phyloP scores from a whole-genome alignment of 1,140 invertebrate genomes.

The Drosophila biarmipes region DNA sequence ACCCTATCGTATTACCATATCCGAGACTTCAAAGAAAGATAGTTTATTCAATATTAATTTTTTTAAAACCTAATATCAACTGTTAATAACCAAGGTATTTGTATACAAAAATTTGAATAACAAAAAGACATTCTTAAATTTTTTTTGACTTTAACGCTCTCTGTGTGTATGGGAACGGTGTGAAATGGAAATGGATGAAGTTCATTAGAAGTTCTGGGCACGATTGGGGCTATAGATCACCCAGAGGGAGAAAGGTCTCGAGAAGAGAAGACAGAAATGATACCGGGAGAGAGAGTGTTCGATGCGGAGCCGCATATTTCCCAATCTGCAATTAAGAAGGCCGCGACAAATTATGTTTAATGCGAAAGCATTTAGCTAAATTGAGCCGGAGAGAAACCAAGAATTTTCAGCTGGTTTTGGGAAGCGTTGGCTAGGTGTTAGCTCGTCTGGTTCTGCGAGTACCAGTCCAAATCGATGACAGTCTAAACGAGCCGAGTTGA shows the following conservation, averaged over 20 bases:
- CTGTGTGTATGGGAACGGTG: slow-evolving; percentile 20
- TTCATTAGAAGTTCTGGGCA: slow-evolving; percentile 62
- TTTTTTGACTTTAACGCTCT: background rate
- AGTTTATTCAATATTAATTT: too few relatives aligned
- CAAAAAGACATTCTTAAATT: background rate
- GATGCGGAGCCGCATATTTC: slow-evolving; percentile 19
- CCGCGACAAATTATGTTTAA: slow-evolving; percentile 57
- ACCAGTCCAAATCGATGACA: slow-evolving; percentile 75
- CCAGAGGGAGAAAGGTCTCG: slow-evolving; percentile 37
- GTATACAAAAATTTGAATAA: background rate
- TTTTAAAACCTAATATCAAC: background rate
- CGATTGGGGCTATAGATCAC: slow-evolving; percentile 45
- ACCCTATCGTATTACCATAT: too few relatives aligned
- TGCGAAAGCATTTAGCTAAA: slow-evolving; percentile 56
- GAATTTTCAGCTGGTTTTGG: slow-evolving; percentile 46
- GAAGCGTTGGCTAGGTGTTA: slow-evolving; percentile 21
- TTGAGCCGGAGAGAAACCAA: slow-evolving; percentile 31
- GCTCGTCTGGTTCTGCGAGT: slow-evolving; percentile 55
- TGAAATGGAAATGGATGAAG: slow-evolving; percentile 45
- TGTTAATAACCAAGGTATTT: too few relatives aligned
- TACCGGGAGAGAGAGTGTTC: slow-evolving; percentile 15
- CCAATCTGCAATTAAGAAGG: slow-evolving; percentile 48
- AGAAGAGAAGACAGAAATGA: slow-evolving; percentile 13
- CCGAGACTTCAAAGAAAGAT: too few relatives aligned
- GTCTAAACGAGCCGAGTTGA: slow-evolving; percentile 58